Percentiles rank a stretch among this genome's conserved stretches.
Evolutionary conservation across 2,797 vertebrate genomes (phyloP).

Genomic region (Tragelaphus eurycerus): DNA sequence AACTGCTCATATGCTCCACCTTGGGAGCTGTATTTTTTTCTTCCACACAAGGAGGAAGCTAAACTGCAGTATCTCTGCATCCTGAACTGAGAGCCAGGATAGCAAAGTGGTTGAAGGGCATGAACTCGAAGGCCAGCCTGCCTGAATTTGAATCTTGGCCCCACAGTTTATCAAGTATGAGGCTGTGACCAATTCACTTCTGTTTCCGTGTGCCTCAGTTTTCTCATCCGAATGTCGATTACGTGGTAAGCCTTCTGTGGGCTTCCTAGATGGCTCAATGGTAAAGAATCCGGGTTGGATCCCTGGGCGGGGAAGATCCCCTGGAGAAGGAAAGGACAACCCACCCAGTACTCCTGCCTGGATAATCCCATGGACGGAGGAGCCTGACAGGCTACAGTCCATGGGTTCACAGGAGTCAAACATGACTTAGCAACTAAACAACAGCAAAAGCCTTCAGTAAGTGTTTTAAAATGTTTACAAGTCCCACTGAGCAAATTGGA

Average conservation of each 20-base stretch:
- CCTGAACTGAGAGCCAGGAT: background rate
- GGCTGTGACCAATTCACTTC: background rate
- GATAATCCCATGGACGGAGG: background rate
- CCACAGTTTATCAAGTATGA: background rate
- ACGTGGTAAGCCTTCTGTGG: background rate
- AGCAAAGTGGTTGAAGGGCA: background rate
- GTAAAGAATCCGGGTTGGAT: background rate
- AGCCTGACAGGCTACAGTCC: background rate
- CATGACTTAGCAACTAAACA: background rate
- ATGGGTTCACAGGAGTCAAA: background rate
- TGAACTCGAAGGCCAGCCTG: background rate
- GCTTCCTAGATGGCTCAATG: background rate
- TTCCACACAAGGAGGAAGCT: background rate
- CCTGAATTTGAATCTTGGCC: background rate
- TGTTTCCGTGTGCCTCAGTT: background rate
- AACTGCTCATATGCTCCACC: accelerated
- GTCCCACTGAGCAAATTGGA: background rate
- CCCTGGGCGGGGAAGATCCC: background rate
- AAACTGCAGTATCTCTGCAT: background rate
- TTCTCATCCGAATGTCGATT: background rate
- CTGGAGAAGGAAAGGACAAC: background rate
- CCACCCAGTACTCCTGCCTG: background rate
- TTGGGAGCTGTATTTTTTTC: background rate
- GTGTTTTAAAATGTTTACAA: background rate
- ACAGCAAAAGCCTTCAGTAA: background rate